Base-by-base conservation (phyloP, 2,888 invertebrate genomes). In the Rhogogaster chlorosoma region DNA sequence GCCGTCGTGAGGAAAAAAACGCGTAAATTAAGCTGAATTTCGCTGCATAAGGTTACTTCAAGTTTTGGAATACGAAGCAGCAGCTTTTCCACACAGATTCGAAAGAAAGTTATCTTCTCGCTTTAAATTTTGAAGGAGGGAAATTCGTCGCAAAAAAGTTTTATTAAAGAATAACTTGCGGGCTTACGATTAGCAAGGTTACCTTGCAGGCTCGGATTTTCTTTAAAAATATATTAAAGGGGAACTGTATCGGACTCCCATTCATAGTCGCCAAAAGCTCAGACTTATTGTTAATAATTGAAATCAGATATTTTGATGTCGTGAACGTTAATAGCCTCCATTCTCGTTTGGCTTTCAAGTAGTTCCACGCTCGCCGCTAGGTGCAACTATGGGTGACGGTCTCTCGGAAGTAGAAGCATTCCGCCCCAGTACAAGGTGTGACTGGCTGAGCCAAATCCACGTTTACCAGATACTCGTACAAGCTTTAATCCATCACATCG, bases 31-130 rank as follows among this genome's bases (percentile, higher is more conserved):
- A 70, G n/a, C 70, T 70, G 32, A 36, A 70, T 70, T 36, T 36
- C n/a, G n/a, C 70, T 36, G 70, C 70, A 70, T 70, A 70, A 70
- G 36, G 70, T 36, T 70, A 70, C 70, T 7, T 32, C n/a, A 70
- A 36, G 70, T 70, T 70, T 36, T 32, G 18, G 70, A 70, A n/a
- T 32, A 32, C 36, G 32, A n/a, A 70, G 5, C 32, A 32, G 36
- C 36, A 70, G 36, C 18, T 36, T 70, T 15, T 18, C 29, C 32
- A 15, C 70, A 32, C 18, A 70, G 70, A 70, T 70, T 36, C 36
- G 32, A 70, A 70, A 70, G 36, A 15, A 70, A 70, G 32, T 70
- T 70, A 26, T 36, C 36, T n/a, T 70, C 70, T 70, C 36, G 36
- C 6, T 70, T 70, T 70, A 70, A 32, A 70, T 36, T 36, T 70